Conservation (phyloP, 2,113 vertebrate species). For the Daphoenositta chrysoptera region DNA sequence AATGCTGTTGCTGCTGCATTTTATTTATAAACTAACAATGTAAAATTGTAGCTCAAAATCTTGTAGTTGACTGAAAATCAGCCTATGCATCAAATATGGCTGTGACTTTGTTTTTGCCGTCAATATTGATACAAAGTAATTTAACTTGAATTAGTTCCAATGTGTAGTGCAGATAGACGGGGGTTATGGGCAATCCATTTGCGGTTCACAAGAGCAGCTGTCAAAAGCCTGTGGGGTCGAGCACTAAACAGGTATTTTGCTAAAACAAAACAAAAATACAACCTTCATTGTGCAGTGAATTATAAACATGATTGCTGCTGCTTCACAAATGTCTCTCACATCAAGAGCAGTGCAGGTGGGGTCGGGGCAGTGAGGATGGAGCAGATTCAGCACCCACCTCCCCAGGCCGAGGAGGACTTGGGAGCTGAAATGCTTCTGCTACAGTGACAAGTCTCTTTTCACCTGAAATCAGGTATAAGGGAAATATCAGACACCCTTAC, state of each 20-base stretch:
- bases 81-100: not conserved
- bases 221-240: not conserved
- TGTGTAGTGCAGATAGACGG: not conserved
- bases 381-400: fast-evolving
- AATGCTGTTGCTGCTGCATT: not conserved
- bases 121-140: not conserved
- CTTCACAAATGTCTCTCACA: not conserved
- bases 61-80: not conserved
- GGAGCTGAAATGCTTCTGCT: not conserved
- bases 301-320: not conserved
- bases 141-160: not conserved
- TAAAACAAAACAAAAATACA: not conserved
- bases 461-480: not conserved
- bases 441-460: not conserved
- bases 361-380: fast-evolving
- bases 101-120: not conserved
- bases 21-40: not conserved
- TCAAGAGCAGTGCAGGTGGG: not conserved
- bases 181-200: not conserved
- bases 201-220: not conserved
- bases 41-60: not conserved
- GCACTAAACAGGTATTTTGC: not conserved
- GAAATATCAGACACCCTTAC: not conserved
- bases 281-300: not conserved
- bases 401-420: not conserved